A percentile compares a stretch with the other conserved stretches of the same genome.
phyloP scores from a whole-genome alignment of 2,888 invertebrate species.

The Agriopis marginaria region DNA sequence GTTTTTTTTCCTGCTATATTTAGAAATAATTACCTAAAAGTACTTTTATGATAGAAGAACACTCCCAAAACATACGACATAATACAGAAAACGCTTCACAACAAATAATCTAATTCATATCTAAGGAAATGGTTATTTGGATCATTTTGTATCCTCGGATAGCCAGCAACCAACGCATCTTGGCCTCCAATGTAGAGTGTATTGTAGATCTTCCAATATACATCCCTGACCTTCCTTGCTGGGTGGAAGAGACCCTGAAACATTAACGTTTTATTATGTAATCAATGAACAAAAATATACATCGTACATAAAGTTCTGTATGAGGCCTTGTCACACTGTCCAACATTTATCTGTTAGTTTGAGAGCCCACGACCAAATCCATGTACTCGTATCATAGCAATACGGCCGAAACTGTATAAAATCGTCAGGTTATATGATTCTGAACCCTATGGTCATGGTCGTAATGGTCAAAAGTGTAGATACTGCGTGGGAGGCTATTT shows the following conservation, averaged over 20 bases:
- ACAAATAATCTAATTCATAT: slow-evolving; percentile 97
- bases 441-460: too few relatives aligned
- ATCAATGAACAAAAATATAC: neutral
- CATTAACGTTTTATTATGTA: slow-evolving; percentile 17
- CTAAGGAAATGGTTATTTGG: slow-evolving; percentile 97
- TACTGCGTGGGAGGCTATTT: too few relatives aligned
- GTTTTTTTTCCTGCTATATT: slow-evolving; percentile 1
- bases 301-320: too few relatives aligned
- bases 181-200: slow-evolving; percentile 99
- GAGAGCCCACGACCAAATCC: too few relatives aligned
- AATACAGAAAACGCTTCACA: slow-evolving; percentile 84
- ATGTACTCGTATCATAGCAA: too few relatives aligned
- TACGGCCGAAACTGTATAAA: too few relatives aligned
- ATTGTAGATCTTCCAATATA: slow-evolving; percentile 99
- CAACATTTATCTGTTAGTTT: too few relatives aligned
- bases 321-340: too few relatives aligned
- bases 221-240: slow-evolving; percentile 99
- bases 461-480: too few relatives aligned
- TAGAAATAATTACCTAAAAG: neutral
- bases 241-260: slow-evolving; percentile 98
- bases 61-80: slow-evolving; percentile 41
- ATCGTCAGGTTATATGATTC: too few relatives aligned
- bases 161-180: slow-evolving; percentile 98
- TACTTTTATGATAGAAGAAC: slow-evolving; percentile 19
- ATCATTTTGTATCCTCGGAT: slow-evolving; percentile 98